Percentiles rank a stretch among this genome's conserved stretches.
phyloP scores from a whole-genome alignment of 1,140 invertebrate species.

The Oreohelix idahoensis region DNA sequence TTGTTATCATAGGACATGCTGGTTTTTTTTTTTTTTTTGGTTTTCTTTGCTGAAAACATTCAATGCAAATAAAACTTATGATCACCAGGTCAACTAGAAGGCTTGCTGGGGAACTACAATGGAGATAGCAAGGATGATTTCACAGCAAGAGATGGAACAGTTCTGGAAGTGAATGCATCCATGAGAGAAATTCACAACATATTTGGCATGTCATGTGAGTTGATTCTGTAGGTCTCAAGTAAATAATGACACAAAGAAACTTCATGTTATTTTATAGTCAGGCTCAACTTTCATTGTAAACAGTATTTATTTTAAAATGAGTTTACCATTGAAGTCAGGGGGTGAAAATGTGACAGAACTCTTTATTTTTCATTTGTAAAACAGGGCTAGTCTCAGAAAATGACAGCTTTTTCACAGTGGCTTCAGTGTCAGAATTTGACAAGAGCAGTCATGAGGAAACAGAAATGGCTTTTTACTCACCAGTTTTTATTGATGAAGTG shows the following conservation, averaged over 20 bases:
- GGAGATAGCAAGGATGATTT: constrained; percentile 79
- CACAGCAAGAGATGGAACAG: constrained; percentile 80
- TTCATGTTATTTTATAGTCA: no score
- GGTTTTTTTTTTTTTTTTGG: no score
- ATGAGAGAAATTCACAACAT: constrained; percentile 60
- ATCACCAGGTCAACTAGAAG: constrained; percentile 77
- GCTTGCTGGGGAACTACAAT: constrained; percentile 93
- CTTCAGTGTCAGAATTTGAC: not conserved
- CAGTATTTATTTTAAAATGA: no score
- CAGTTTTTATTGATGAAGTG: constrained; percentile 36
- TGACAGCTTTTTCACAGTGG: constrained; percentile 44
- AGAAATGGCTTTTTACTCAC: not conserved
- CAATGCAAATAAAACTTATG: no score
- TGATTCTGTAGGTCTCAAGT: no score
- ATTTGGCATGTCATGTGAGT: constrained; percentile 68
- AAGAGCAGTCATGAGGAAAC: not conserved
- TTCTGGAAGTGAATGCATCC: constrained; percentile 43
- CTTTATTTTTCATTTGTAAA: not conserved
- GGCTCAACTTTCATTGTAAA: no score
- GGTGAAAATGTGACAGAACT: no score
- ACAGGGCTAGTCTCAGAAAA: constrained; percentile 44
- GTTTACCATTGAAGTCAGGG: no score
- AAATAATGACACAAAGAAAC: constrained; percentile 1
- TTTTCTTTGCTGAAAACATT: no score
- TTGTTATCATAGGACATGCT: no score